Percentiles rank a stretch among this genome's conserved stretches.
phyloP scores from a whole-genome alignment of 2,113 vertebrate genomes.

The Gnathonemus echidnorhynchus region DNA sequence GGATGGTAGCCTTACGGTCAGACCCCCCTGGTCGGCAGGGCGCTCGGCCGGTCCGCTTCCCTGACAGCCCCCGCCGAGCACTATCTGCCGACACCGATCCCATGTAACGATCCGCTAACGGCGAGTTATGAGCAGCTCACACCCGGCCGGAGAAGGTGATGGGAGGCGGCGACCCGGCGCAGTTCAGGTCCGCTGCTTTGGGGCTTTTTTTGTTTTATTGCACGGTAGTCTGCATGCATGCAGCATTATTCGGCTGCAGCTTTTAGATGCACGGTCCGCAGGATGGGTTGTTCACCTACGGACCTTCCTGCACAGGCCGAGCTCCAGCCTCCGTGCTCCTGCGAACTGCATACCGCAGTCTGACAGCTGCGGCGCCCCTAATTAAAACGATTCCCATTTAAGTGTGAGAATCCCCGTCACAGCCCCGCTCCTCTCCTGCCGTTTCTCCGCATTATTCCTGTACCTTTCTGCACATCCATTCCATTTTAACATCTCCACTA shows the following conservation, averaged over 20 bases:
- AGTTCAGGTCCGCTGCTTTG: neutral
- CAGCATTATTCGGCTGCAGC: neutral
- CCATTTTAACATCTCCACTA: neutral
- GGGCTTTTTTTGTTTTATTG: neutral
- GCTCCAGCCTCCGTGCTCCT: neutral
- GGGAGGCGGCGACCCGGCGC: neutral
- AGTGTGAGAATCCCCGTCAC: neutral
- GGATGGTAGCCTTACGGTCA: neutral
- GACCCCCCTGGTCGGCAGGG: too few relatives aligned
- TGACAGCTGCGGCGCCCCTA: neutral
- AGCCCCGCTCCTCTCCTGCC: neutral
- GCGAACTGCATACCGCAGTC: neutral
- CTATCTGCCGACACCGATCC: neutral
- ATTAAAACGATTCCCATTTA: neutral
- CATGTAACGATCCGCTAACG: neutral
- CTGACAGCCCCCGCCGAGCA: neutral
- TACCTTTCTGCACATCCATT: neutral
- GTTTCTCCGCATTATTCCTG: neutral
- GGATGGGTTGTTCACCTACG: neutral
- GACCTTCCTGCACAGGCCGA: neutral
- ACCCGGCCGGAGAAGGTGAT: neutral
- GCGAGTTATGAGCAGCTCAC: neutral
- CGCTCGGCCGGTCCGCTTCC: neutral
- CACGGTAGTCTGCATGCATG: neutral
- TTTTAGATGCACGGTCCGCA: neutral